Base-by-base conservation (phyloP, 2,113 vertebrate genomes). In the Arenaria interpres region DNA sequence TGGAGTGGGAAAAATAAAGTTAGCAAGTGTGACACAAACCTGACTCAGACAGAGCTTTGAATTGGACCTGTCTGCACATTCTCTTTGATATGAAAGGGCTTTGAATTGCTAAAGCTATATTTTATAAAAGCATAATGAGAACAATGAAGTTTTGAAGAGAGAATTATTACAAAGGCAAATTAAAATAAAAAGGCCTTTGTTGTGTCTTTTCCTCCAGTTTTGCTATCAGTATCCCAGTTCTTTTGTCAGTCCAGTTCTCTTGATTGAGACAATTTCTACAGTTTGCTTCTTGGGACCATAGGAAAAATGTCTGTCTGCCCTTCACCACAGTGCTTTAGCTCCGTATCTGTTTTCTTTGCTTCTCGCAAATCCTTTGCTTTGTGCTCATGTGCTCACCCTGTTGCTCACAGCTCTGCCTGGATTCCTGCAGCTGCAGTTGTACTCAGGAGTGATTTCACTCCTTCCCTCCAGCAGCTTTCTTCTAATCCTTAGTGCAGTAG, bases 381-480 rank as follows among this genome's bases (percentile, higher is more conserved):
- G 41, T n/a, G 51, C 5, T 54, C 32, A 25, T 0, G 0, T 85
- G 33, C 18, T 90, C 4, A 4, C 2, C 17, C 25, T 39, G 12
- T n/a, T 43, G 35, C 46, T 57, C 43, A 37, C 30, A 83, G 20
- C 14, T 72, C 32, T 93, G 9, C 37, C 30, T 63, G 23, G 12
- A 43, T 75, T 86, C 11, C 50, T 75, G 30, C 14, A 32, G 35
- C 19, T 45, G 71, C 78, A 17, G 23, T 17, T 53, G 17, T 67
- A 75, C 18, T 60, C 50, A 72, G 25, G 11, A 89, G 24, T 64
- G 23, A 60, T 76, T 87, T 87, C 41, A 37, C 4, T 5, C 27
- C 23, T 83, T 74, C 69, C 33, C 12, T 63, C 53, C 24, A 59
- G 12, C 8, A 45, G 19, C 43, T 87, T 50, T 28, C 22, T 50